Conservation (phyloP, 1,140 invertebrate genomes). For the Bradysia coprophila region DNA sequence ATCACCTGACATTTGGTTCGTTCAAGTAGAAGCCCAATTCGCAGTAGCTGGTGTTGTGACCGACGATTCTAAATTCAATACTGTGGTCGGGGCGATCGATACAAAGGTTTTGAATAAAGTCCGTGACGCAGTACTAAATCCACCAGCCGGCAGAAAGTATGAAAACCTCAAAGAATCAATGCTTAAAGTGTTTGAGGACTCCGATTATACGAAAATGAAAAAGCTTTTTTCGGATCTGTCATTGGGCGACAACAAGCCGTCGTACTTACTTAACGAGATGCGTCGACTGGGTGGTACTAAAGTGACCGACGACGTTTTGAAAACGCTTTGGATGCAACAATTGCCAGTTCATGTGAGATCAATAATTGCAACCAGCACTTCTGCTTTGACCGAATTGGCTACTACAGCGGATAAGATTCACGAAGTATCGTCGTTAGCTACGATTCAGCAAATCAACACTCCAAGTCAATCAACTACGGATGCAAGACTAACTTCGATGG, state of each 20-base stretch:
- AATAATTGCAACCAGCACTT: neutral
- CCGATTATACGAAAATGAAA: no score
- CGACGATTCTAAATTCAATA: slow-evolving; percentile 6
- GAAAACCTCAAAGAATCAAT: no score
- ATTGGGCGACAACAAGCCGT: neutral
- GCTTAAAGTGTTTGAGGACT: no score
- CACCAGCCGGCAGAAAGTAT: no score
- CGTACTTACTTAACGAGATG: neutral
- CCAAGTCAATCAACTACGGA: no score
- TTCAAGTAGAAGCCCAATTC: slow-evolving; percentile 13
- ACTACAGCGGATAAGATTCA: neutral
- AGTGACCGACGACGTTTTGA: neutral
- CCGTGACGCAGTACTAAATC: no score
- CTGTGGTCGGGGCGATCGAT: neutral
- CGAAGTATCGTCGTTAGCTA: no score
- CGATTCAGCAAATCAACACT: no score
- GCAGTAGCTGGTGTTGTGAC: slow-evolving; percentile 2
- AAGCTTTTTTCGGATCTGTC: no score
- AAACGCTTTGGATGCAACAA: neutral
- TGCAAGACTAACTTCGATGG: no score
- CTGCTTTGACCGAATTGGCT: neutral
- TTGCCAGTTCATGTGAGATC: neutral
- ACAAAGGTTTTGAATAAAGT: neutral
- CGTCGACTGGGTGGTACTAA: neutral
- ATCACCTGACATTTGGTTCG: slow-evolving; percentile 12